These are phyloP conservation scores for Latheticus oryzae DNA, from an alignment of 2,888 invertebrate genomes.

Conservation along the genomic window DNA sequence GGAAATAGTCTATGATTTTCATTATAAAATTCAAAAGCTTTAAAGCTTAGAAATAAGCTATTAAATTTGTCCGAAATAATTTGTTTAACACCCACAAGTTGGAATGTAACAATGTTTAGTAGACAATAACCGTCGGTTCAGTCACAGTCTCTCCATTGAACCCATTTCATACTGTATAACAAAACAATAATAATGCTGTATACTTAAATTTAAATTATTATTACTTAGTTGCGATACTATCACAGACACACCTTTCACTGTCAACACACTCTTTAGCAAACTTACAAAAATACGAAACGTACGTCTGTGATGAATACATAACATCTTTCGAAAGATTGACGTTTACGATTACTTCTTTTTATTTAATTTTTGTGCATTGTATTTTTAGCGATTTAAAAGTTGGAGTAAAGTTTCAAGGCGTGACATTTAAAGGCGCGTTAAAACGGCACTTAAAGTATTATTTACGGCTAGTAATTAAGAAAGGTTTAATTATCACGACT, in stretches of 20 bases:
- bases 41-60: conserved; percentile 58
- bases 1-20: too few relatives aligned
- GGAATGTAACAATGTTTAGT: conserved; percentile 40
- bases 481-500: conserved; percentile 63
- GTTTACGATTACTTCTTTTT: conserved; percentile 61
- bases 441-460: conserved; percentile 66
- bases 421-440: conserved; percentile 66
- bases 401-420: conserved; percentile 62
- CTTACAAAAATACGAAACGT: conserved; percentile 41
- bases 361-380: conserved; percentile 61
- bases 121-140: conserved; percentile 30
- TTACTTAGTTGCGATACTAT: conserved; percentile 50
- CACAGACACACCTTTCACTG: conserved; percentile 39
- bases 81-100: conserved; percentile 60
- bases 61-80: conserved; percentile 60
- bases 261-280: neutral
- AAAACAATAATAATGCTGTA: conserved; percentile 60
- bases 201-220: conserved; percentile 63
- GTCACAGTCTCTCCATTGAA: conserved; percentile 49
- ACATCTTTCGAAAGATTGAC: conserved; percentile 56
- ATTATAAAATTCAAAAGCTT: too few relatives aligned
- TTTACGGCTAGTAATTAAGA: conserved; percentile 66
- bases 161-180: conserved; percentile 53
- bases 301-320: conserved; percentile 46
- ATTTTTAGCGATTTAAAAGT: conserved; percentile 60